phyloP scores from a whole-genome alignment of 2,113 vertebrate genomes.

The Mesembrinibis cayennensis region DNA sequence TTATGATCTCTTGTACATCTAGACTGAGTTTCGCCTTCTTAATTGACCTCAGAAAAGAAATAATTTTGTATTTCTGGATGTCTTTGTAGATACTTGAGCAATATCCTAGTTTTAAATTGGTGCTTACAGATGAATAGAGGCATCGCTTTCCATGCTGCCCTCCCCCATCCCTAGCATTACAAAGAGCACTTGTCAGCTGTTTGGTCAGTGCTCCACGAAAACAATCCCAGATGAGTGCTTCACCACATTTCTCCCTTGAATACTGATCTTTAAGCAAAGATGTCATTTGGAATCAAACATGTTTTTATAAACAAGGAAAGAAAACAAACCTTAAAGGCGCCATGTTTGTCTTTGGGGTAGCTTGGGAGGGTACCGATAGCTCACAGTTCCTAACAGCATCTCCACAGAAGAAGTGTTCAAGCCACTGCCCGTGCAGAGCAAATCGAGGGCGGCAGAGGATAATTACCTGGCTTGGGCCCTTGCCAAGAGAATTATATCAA shows the following conservation, averaged over 20 bases:
- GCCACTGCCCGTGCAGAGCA: background rate
- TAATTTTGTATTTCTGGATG: background rate
- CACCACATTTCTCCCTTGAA: background rate
- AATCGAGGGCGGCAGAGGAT: background rate
- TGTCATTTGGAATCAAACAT: background rate
- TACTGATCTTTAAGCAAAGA: background rate
- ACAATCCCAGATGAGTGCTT: background rate
- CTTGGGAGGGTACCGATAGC: background rate
- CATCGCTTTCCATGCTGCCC: background rate
- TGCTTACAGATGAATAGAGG: background rate
- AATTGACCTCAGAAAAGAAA: background rate
- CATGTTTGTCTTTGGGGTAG: background rate
- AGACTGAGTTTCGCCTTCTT: background rate
- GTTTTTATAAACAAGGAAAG: background rate
- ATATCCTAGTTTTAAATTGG: background rate
- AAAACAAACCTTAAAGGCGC: background rate
- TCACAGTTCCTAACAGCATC: background rate
- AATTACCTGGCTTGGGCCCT: background rate
- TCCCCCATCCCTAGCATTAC: background rate
- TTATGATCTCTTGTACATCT: background rate
- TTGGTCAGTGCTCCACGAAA: background rate
- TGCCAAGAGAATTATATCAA: background rate
- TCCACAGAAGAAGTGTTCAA: fast-evolving
- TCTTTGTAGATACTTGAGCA: background rate
- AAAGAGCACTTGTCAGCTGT: background rate